phyloP scores from a whole-genome alignment of 2,888 invertebrate genomes.

The Hypomecis punctinalis region DNA sequence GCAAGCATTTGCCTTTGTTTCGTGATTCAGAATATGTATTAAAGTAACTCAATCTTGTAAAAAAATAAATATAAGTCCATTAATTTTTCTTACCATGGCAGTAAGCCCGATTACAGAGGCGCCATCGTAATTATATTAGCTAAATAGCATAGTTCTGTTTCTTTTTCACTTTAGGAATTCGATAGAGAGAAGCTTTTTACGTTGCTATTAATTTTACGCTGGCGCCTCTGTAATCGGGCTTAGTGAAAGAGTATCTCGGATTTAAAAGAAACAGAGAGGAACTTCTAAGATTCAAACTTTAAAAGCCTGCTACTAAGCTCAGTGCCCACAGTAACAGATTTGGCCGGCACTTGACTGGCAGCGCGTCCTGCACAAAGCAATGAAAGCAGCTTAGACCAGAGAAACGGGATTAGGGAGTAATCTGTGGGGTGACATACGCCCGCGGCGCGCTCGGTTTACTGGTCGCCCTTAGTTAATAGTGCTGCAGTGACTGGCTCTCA shows the following conservation, averaged over 20 bases:
- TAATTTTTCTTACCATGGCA: no score
- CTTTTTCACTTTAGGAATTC: no score
- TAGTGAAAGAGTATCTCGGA: not conserved
- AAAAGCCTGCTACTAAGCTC: slow-evolving; percentile 27
- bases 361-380: slow-evolving; percentile 75
- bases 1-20: no score
- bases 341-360: slow-evolving; percentile 75
- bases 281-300: not conserved
- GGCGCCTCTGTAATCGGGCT: no score
- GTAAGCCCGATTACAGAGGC: no score
- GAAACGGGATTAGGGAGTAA: slow-evolving; percentile 80
- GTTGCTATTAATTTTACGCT: no score
- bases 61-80: no score
- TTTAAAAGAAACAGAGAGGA: not conserved
- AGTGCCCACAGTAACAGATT: slow-evolving; percentile 68
- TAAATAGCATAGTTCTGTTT: no score
- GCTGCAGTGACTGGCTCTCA: slow-evolving; percentile 19
- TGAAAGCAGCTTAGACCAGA: slow-evolving; percentile 79
- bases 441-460: slow-evolving; percentile 50
- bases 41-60: no score
- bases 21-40: no score
- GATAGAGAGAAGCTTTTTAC: no score
- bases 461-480: slow-evolving; percentile 31
- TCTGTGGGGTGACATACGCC: slow-evolving; percentile 81
- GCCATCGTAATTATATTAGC: no score